Evolutionary conservation across 1,140 invertebrate species (phyloP), one percentile per base, ranked within the genome.

Genomic region (Calliphora vicina): DNA sequence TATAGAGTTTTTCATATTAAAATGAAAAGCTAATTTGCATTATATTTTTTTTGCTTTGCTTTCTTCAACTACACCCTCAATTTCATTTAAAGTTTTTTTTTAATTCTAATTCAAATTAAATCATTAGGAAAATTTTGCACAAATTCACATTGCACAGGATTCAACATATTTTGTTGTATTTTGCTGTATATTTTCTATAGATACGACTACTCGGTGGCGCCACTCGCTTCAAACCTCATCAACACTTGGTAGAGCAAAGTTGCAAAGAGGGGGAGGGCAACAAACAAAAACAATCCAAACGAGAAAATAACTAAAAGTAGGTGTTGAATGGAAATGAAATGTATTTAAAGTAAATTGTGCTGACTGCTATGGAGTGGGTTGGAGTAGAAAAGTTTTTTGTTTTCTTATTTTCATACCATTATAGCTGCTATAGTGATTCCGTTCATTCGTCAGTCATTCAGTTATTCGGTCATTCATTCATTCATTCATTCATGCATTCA

Each of bases 81-180:
- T 67, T 67, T 67, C 61, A 67, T 67, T 67, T 67, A 23, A 67
- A 67, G 17, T 67, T 67, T 57, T 57, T 23, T 50, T 23, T 25
- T 20, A n/a, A n/a, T 23, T 67, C 61, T 23, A 67, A 23, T 67
- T 67, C n/a, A 67, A 67, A 67, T 67, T 67, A 67, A 67, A 67
- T 67, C 61, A 67, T 67, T 67, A 67, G 23, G 61, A 67, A 67
- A 67, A 67, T 67, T 67, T 67, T 67, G 20, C n/a, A 67, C n/a
- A 67, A 23, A 67, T n/a, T 50, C 17, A 17, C 15, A 50, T 50
- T 50, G 45, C 45, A 12, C 45, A 12, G 12, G 45, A 12, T 50
- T 6, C 45, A 50, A 50, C 6, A 35, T 35, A 35, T 57, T 57
- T 57, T 57, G n/a, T 57, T 17, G 13, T 57, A 6, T 57, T 57